Evolutionary conservation across 2,888 invertebrate genomes (phyloP), one percentile per base, ranked within the genome.

Genomic region (Didymodactylos carnosus): DNA sequence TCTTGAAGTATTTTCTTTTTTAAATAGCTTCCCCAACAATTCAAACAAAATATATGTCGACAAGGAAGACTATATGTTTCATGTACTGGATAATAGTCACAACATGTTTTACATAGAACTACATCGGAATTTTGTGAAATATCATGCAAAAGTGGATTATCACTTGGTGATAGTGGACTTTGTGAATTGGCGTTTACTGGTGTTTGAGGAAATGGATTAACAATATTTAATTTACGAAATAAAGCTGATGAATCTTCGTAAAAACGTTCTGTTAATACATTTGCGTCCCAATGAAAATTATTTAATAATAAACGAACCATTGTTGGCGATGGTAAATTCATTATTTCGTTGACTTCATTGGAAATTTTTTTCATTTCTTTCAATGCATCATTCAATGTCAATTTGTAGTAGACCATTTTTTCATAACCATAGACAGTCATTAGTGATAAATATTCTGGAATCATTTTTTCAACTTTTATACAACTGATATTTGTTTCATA

Each of bases 21-120:
- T 79, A 97, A 87, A 87, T 98, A 97, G 86, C 92, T 91, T 79
- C 90, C 89, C 95, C 97, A 97, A 83, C 97, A 98, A 77, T 88
- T 88, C 78, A 89, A 88, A 84, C 97, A 97, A 85, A 94, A 97
- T 78, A 91, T 88, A 86, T 97, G 97, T 75, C 93, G 93, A 85
- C 97, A 97, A 84, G 93, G 92, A 78, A 97, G 74, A 75, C 29
- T 19, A 40, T 14, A 70, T 4, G 35, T 29, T 40, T 41, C 40
- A 8, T 29, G 19, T 7, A 8, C 3, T n/a, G 62, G 19, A 35
- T 62, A 35, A 0, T 62, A 29, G 1, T 10, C 4, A 35, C 8
- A 62, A 62, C 62, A 62, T 35, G 35, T 62, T 29, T 35, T 62
- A 62, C 62, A 62, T 35, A 35, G 14, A 35, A 62, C 6, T 35